Evolutionary conservation across 2,113 vertebrate species (phyloP), one percentile per base, ranked within the genome.

Genomic region (Zosterops hypoxanthus): DNA sequence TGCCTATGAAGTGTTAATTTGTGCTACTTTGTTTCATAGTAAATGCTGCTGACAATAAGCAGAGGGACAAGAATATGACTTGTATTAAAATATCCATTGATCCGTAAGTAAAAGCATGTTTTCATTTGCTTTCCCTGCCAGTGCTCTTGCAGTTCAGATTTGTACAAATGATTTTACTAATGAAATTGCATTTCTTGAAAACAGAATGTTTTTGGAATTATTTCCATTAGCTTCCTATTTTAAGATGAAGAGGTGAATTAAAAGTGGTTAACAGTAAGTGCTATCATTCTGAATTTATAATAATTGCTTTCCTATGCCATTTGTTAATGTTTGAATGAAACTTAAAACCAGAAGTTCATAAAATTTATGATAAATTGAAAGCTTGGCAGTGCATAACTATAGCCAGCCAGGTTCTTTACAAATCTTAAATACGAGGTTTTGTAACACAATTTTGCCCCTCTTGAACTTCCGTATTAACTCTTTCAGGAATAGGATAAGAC

Each of bases 41-140:
- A 81, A 99, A 99, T 92, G 99, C 99, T 82, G 99, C 99, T 85
- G 99, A 99, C 97, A 99, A 99, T 98, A 99, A 99, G 96, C 99
- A 99, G 96, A 98, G 99, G 88, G 99, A 99, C 98, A 99, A 99
- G 98, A 99, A 99, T 97, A 99, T 99, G 99, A 98, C 98, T 42
- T 98, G 97, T 96, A 99, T 99, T 95, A 99, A 99, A 98, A 98
- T 99, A 98, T 99, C 98, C 97, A 98, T 99, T 93, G 99, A 99
- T 97, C 98, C 98, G 99, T 99, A 98, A 99, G 99, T 99, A 98
- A 83, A 97, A 95, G 31, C 36, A 28, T 82, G 33, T 73, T 97
- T 97, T 96, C 59, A 26, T 71, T 90, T 77, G 61, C 49, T 91
- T 95, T 95, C 55, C 64, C 42, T 92, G 26, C 14, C 75, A 49